Percentiles rank a stretch among this genome's conserved stretches.
Evolutionary conservation across 2,888 invertebrate species (phyloP).

Genomic region (Melinopterus prodromus): DNA sequence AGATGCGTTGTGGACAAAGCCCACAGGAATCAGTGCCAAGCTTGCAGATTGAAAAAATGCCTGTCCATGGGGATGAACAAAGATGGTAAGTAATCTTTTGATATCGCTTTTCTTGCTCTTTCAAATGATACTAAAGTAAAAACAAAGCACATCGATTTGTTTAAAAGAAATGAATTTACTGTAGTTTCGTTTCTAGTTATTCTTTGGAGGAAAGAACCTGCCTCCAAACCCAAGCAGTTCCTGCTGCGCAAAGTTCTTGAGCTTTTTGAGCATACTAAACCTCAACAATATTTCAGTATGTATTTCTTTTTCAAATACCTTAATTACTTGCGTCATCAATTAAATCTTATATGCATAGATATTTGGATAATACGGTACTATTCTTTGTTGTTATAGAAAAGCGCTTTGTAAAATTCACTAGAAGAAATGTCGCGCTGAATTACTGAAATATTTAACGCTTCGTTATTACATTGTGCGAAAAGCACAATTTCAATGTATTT

Average conservation of each 20-base stretch:
- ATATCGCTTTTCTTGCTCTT: background rate
- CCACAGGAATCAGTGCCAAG: slow-evolving; percentile 98
- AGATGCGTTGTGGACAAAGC: slow-evolving; percentile 98
- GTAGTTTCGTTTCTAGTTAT: slow-evolving; percentile 4
- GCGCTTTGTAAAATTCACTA: no score
- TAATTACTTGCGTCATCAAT: background rate
- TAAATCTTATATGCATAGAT: background rate
- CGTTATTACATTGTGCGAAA: no score
- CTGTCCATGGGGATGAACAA: slow-evolving; percentile 99
- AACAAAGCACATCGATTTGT: slow-evolving; percentile 5
- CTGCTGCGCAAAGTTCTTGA: slow-evolving; percentile 4
- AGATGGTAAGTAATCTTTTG: slow-evolving; percentile 81
- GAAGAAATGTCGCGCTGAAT: no score
- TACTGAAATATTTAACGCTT: no score
- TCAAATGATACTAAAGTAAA: background rate
- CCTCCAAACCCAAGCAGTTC: background rate
- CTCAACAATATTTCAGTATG: slow-evolving; percentile 4
- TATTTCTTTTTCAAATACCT: slow-evolving; percentile 4
- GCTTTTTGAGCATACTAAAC: background rate
- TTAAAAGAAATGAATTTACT: background rate
- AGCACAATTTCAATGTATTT: no score
- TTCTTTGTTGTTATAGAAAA: background rate
- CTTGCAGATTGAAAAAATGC: slow-evolving; percentile 97
- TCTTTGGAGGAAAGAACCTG: background rate
- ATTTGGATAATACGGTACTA: background rate